These are phyloP conservation scores for Pseudomyrmex dendroicus DNA, from an alignment of 1,140 invertebrate species.

Conservation along the genomic window DNA sequence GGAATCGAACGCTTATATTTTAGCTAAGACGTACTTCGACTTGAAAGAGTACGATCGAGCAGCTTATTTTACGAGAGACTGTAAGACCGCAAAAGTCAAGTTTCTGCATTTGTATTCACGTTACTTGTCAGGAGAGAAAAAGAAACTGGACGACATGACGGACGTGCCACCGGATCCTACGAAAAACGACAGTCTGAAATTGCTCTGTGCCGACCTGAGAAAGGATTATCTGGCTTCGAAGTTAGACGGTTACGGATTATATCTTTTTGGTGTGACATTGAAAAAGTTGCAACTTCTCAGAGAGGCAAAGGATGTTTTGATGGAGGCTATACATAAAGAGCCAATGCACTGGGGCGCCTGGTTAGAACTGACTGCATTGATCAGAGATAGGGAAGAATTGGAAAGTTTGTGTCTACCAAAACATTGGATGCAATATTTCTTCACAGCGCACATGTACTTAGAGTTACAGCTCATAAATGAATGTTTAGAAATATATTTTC, in stretches of 20 bases:
- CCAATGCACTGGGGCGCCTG: conserved; percentile 97
- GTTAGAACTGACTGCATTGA: conserved; percentile 94
- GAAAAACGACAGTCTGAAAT: conserved; percentile 86
- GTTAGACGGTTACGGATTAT: conserved; percentile 95
- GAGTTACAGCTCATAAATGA: conserved; percentile 96
- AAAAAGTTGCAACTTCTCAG: conserved; percentile 93
- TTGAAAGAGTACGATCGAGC: conserved; percentile 96
- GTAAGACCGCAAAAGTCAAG: conserved; percentile 87
- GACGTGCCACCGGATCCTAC: conserved; percentile 89
- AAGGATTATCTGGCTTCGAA: conserved; percentile 87
- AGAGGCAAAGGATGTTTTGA: conserved; percentile 91
- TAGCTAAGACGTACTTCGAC: conserved; percentile 97
- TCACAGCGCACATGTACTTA: conserved; percentile 95
- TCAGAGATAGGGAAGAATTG: conserved; percentile 91
- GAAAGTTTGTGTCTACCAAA: conserved; percentile 90
- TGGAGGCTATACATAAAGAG: conserved; percentile 91
- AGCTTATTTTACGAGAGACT: conserved; percentile 92
- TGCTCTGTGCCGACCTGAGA: conserved; percentile 86
- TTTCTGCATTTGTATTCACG: conserved; percentile 94
- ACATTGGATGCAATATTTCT: conserved; percentile 98
- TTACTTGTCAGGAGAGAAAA: conserved; percentile 96
- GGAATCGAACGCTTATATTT: conserved; percentile 90
- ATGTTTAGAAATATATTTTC: conserved; percentile 93
- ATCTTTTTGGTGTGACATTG: conserved; percentile 96
- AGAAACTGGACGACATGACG: conserved; percentile 93